Evolutionary conservation across 1,140 invertebrate species (phyloP).

Genomic region (Drosophila virilis): DNA sequence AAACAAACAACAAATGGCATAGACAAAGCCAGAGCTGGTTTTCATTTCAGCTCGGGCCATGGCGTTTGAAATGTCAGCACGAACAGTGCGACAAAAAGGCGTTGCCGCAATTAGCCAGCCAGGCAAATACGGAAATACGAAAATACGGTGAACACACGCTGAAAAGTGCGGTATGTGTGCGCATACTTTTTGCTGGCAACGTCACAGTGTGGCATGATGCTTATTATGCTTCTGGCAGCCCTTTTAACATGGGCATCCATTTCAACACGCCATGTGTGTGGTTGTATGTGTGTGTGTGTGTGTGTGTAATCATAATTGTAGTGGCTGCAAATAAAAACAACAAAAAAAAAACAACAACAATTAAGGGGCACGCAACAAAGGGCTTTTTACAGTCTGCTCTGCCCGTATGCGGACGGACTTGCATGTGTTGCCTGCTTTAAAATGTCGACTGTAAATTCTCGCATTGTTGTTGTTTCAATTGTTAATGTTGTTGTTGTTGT

Average conservation of each 20-base stretch:
- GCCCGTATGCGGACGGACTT: constrained; percentile 14
- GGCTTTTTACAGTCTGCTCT: constrained; percentile 30
- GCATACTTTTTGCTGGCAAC: constrained; percentile 54
- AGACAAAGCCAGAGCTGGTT: constrained; percentile 38
- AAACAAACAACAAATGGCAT: constrained; percentile 21
- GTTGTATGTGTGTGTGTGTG: constrained; percentile 33
- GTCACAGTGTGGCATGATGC: constrained; percentile 39
- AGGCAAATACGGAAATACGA: background rate
- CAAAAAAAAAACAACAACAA: constrained; percentile 27
- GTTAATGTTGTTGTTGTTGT: background rate
- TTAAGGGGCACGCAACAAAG: constrained; percentile 49
- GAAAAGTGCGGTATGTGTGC: constrained; percentile 45
- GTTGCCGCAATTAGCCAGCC: constrained; percentile 72
- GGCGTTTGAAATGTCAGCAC: constrained; percentile 50
- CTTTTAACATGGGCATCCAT: constrained; percentile 65
- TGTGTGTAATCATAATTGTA: constrained; percentile 69
- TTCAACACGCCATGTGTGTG: constrained; percentile 57
- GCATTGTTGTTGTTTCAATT: background rate
- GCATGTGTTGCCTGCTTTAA: constrained; percentile 48
- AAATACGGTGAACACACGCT: constrained; percentile 15
- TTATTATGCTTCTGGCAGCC: constrained; percentile 56
- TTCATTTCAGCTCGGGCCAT: constrained; percentile 41
- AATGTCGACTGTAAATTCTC: constrained; percentile 69
- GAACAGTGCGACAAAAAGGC: constrained; percentile 72
- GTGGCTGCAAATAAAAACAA: constrained; percentile 45